Conservation (phyloP, 2,113 vertebrate genomes). For the Erythrolamprus reginae region DNA sequence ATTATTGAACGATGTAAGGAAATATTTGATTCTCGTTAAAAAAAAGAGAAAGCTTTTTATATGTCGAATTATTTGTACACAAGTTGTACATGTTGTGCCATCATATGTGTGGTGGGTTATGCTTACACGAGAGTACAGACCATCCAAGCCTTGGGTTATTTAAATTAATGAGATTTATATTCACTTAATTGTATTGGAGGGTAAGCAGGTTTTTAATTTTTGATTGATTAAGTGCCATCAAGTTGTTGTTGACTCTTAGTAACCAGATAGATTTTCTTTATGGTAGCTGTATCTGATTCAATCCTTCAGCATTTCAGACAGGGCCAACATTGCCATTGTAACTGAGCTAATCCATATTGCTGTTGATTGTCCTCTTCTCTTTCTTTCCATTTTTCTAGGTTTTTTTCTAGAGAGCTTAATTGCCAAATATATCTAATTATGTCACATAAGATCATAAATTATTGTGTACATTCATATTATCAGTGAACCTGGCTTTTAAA, state of each 20-base stretch:
- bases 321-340: background rate
- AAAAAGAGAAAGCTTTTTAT: constrained; percentile 7
- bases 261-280: background rate
- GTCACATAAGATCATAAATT: background rate
- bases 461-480: background rate
- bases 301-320: background rate
- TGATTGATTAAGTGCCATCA: background rate
- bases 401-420: background rate
- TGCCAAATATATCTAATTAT: background rate
- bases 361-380: background rate
- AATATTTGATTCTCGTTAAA: background rate
- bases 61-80: constrained; percentile 4
- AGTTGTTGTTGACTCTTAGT: background rate
- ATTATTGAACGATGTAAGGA: constrained; percentile 38
- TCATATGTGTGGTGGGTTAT: background rate
- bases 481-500: background rate
- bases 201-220: background rate
- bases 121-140: background rate
- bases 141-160: background rate
- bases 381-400: background rate
- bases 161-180: background rate
- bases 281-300: background rate
- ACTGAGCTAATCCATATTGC: background rate
- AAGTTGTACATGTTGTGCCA: background rate
- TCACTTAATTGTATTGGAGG: background rate